phyloP scores from a whole-genome alignment of 2,888 invertebrate genomes.

The Leptopilina myrica region DNA sequence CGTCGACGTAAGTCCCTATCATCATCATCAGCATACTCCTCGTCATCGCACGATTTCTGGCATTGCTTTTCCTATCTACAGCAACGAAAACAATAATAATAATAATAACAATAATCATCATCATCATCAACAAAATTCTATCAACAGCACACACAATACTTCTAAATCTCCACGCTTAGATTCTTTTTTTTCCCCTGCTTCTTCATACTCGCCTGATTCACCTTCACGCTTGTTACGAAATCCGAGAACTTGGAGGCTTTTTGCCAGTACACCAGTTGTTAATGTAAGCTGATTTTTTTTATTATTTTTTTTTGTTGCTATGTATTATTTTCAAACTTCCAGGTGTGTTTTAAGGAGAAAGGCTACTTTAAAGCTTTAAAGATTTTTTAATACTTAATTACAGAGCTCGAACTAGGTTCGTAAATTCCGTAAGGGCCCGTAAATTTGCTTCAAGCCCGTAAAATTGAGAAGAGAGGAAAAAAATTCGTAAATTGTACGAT shows the following conservation, averaged over 20 bases:
- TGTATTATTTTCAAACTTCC: not conserved
- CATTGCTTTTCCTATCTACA: constrained; percentile 22
- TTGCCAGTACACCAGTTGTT: constrained; percentile 37
- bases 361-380: no score
- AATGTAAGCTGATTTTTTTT: constrained; percentile 43
- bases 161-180: constrained; percentile 30
- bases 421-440: no score
- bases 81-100: constrained; percentile 11
- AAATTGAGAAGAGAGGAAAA: no score
- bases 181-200: constrained; percentile 10
- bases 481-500: no score
- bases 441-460: no score
- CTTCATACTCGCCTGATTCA: constrained; percentile 30
- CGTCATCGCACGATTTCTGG: constrained; percentile 38
- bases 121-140: not conserved
- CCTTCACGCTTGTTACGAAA: constrained; percentile 28
- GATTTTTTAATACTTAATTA: not conserved
- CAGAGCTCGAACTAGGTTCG: no score
- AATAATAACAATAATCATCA: not conserved
- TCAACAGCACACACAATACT: not conserved
- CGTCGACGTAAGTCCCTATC: constrained; percentile 86
- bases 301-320: constrained; percentile 38
- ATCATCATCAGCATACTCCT: not conserved
- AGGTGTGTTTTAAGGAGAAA: not conserved
- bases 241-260: constrained; percentile 17